Evolutionary conservation across 1,140 invertebrate species (phyloP), one percentile per base, ranked within the genome.

Genomic region (Delia radicum): DNA sequence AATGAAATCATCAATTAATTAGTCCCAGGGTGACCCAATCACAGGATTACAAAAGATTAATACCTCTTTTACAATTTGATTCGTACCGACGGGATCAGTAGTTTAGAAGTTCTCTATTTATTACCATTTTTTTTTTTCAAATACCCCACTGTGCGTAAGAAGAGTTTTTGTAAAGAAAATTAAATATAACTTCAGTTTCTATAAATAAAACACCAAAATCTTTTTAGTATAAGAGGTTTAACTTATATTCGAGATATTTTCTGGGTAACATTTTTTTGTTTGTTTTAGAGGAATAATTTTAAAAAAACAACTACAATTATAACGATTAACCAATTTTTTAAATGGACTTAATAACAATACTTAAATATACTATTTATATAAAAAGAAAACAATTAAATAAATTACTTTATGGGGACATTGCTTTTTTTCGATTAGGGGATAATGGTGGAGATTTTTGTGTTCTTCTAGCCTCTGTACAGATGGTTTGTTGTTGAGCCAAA

Each of bases 401-500:
- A 55, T 21, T 42, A 42, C 4, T 55, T 55, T 55, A 55, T 7
- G 48, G 48, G 18, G 48, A 55, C 24, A 55, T 1, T 21, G 24
- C n/a, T 37, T 69, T 18, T 21, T 69, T 69, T 69, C 65, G 65
- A 69, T 69, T 69, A 18, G 48, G 21, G 18, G 48, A 10, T 7
- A 13, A 13, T 37, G 33, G 24, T 55, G 48, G 48, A 69, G 65
- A 69, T 69, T 69, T 69, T 69, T 69, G 65, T 31, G 31, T 73
- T 73, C 73, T 28, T 74, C 75, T 67, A 31, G 73, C 72, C 72
- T 62, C 62, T 27, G 72, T 76, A 42, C 81, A 55, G 21, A 83
- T 78, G 21, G 83, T 85, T 48, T 85, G 83, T 75, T 85, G 83
- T 74, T 82, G 80, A 77, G 85, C 79, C 73, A 86, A 80, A 42